A percentile compares a stretch with the other conserved stretches of the same genome.
These are phyloP conservation scores for Adelognathus sp. DNA, from an alignment of 2,888 invertebrate genomes.

Conservation along the genomic window DNA sequence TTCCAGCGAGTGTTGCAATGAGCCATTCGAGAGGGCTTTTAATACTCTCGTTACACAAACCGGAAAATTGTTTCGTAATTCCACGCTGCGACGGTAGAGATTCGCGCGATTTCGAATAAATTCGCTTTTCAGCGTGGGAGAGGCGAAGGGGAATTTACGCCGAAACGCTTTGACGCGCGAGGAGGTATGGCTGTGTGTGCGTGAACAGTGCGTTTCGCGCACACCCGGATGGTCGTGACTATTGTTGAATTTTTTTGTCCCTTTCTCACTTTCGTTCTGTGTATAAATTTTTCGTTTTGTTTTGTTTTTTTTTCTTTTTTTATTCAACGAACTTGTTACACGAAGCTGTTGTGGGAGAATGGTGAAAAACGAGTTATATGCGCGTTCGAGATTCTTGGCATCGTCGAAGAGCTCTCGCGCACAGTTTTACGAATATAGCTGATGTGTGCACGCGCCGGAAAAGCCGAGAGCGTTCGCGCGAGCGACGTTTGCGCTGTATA, in stretches of 20 bases:
- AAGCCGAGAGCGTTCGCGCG: slow-evolving; percentile 20
- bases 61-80: slow-evolving; percentile 62
- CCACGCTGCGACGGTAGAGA: slow-evolving; percentile 48
- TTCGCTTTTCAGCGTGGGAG: slow-evolving; percentile 15
- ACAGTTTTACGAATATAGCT: slow-evolving; percentile 19
- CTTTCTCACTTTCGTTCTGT: background rate
- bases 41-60: slow-evolving; percentile 61
- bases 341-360: slow-evolving; percentile 13
- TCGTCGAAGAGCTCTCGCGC: slow-evolving; percentile 61
- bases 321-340: slow-evolving; percentile 50
- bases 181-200: slow-evolving; percentile 39
- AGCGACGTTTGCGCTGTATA: background rate
- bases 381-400: slow-evolving; percentile 76
- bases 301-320: slow-evolving; percentile 35
- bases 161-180: slow-evolving; percentile 56
- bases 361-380: slow-evolving; percentile 42
- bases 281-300: slow-evolving; percentile 2
- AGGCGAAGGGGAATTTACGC: background rate
- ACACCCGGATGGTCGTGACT: slow-evolving; percentile 45
- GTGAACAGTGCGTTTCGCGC: slow-evolving; percentile 29
- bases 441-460: background rate
- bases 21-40: slow-evolving; percentile 53
- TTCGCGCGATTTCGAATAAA: slow-evolving; percentile 59
- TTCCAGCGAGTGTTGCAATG: slow-evolving; percentile 42
- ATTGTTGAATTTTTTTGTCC: slow-evolving; percentile 46